A percentile compares a stretch with the other conserved stretches of the same genome.
Conservation (phyloP, 1,140 invertebrate genomes). For the Anastrepha ludens region DNA sequence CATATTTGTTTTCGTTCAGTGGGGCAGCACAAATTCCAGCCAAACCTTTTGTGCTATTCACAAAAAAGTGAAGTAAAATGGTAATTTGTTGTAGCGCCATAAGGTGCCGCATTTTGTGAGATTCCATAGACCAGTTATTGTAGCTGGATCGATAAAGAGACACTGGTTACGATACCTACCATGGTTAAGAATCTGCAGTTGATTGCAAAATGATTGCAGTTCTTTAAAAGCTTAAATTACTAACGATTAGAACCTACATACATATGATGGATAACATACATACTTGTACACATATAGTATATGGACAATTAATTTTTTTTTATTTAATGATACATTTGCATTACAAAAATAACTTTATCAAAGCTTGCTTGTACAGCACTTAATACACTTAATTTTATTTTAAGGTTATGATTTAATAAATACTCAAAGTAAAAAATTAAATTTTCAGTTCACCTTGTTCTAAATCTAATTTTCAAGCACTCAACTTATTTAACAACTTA, state of each 20-base stretch:
- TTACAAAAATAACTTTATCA: neutral
- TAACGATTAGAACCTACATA: too few species aligned
- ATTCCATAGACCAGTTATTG: too few species aligned
- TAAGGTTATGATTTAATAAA: too few species aligned
- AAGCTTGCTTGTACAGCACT: neutral
- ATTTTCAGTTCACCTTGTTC: too few species aligned
- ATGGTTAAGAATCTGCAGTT: too few species aligned
- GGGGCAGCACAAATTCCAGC: conserved; percentile 81
- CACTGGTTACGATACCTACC: too few species aligned
- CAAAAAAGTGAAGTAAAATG: conserved; percentile 79
- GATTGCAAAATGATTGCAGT: too few species aligned
- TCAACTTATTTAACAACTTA: conserved; percentile 7
- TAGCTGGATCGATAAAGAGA: too few species aligned
- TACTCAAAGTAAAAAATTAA: too few species aligned
- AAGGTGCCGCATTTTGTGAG: conserved; percentile 66
- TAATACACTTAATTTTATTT: neutral
- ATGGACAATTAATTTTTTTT: neutral
- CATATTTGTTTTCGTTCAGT: conserved; percentile 84
- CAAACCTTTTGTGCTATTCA: conserved; percentile 83
- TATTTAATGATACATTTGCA: neutral
- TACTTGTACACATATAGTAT: too few species aligned
- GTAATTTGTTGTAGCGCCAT: conserved; percentile 79
- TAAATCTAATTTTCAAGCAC: neutral
- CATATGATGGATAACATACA: too few species aligned
- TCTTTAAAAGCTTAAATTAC: too few species aligned